Evolutionary conservation across 2,113 vertebrate species (phyloP), one percentile per base, ranked within the genome.

Genomic region (Motacilla alba): DNA sequence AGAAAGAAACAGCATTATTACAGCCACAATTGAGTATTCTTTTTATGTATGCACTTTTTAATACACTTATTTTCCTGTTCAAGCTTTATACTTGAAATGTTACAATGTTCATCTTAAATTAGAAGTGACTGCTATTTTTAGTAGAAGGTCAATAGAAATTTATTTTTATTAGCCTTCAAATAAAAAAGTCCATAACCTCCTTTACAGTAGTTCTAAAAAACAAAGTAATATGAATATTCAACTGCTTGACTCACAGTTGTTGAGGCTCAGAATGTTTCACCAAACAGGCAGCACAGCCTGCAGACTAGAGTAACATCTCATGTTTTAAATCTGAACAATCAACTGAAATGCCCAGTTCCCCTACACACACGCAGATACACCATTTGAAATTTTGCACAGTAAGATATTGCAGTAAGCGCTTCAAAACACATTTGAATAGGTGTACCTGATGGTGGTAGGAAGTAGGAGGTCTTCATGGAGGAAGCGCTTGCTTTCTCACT

Each of bases 271-370:
- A 58, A 62, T 7, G 19, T 31, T 39, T 53, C 49, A 47, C 22
- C 15, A 52, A 75, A 58, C 4, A 41, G 15, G 22, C 5, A 4
- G 37, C 47, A 31, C 30, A 77, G 30, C 27, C 21, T 66, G 33
- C 23, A 82, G 21, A 87, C 22, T n/a, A 66, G 28, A 79, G 11
- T 17, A 75, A 62, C 8, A 69, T 47, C 39, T 78, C 33, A 4
- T 12, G 18, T n/a, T 83, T 81, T 11, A 52, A 52, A 70, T 43
- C 63, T 46, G 44, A 86, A 30, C 3, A 67, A 66, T 46, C 9
- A 22, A 21, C 14, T 1, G 0, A 86, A 76, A 79, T 22, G 28
- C 26, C 52, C 0, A 0, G 49, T 21, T 67, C 39, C 24, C 5
- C 39, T 52, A 52, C 5, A 44, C 10, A 67, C 4, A 13, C 8